A percentile compares a stretch with the other conserved stretches of the same genome.
phyloP scores from a whole-genome alignment of 2,888 invertebrate species.

The Acrocyrtus sp. region DNA sequence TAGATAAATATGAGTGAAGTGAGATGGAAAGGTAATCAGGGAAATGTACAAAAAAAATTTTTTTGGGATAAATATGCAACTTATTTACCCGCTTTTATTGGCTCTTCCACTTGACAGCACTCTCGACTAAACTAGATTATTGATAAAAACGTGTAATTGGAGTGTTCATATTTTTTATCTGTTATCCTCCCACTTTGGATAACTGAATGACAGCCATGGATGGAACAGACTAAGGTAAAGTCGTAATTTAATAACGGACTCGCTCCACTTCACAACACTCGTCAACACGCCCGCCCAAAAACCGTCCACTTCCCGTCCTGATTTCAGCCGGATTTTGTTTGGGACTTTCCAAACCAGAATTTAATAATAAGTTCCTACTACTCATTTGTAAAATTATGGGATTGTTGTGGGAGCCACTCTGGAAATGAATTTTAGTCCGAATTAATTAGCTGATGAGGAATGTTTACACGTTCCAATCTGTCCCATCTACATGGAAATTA shows the following conservation, averaged over 20 bases:
- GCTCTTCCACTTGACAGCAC: no score
- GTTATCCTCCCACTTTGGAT: no score
- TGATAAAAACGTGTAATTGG: no score
- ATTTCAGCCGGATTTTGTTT: not conserved
- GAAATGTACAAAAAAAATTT: not conserved
- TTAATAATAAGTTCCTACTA: not conserved
- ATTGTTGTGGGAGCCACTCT: no score
- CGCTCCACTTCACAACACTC: not conserved
- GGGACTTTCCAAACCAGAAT: not conserved
- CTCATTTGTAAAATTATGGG: not conserved
- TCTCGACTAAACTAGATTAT: no score
- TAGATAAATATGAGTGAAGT: not conserved
- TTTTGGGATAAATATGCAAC: not conserved
- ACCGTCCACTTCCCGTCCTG: not conserved
- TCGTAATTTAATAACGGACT: not conserved
- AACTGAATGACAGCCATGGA: no score
- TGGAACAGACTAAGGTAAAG: no score
- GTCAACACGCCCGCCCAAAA: not conserved
- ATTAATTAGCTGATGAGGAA: not conserved
- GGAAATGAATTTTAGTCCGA: not conserved
- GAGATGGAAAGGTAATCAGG: not conserved
- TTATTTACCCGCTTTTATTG: no score
- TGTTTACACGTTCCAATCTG: not conserved
- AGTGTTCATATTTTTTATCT: no score
- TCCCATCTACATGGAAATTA: no score